Conservation (phyloP, 2,797 vertebrate genomes). For the Sphenodon punctatus region DNA sequence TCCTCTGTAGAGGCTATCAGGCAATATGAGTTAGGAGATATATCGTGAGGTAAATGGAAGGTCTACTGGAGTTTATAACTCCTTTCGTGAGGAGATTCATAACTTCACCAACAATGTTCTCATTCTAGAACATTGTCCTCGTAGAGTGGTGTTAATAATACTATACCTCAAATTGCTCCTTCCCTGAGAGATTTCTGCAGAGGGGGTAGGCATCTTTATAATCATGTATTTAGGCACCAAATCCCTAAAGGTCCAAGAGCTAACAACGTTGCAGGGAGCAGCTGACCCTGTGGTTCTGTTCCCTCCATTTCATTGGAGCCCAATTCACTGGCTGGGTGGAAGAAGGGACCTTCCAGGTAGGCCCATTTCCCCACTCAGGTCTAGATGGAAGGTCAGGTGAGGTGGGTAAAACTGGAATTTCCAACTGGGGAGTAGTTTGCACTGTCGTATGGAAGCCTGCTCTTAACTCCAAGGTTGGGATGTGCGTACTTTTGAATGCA, state of each 20-base stretch:
- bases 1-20: not conserved
- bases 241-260: not conserved
- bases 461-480: not conserved
- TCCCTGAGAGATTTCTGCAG: too few species aligned
- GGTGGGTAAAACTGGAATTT: not conserved
- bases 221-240: not conserved
- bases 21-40: not conserved
- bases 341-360: not conserved
- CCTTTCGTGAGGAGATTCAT: not conserved
- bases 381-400: not conserved
- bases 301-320: not conserved
- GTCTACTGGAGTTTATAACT: not conserved
- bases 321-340: not conserved
- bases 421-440: not conserved
- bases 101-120: not conserved
- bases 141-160: not conserved
- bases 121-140: not conserved
- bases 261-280: not conserved
- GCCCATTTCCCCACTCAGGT: not conserved
- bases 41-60: not conserved
- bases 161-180: not conserved
- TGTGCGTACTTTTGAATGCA: too few species aligned
- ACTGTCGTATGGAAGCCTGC: not conserved
- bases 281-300: not conserved
- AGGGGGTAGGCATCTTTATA: rapidly evolving